phyloP scores from a whole-genome alignment of 37 sponge, comb jelly and placozoan species.

The Halichondria panicea region DNA sequence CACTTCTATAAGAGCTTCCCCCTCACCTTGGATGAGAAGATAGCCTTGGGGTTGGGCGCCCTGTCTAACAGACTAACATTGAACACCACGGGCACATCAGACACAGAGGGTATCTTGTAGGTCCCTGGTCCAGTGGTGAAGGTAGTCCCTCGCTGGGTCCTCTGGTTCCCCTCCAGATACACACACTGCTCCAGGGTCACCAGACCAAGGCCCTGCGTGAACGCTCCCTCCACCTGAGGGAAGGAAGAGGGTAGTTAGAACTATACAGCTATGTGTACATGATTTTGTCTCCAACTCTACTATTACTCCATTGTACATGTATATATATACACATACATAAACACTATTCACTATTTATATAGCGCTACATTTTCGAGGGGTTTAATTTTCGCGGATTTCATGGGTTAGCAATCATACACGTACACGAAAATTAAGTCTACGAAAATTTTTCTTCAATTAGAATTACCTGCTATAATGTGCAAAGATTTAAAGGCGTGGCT shows the following conservation, averaged over 20 bases:
- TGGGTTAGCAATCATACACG: no score
- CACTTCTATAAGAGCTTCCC: not conserved
- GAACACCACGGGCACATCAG: conserved; percentile 73
- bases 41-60: conserved; percentile 68
- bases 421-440: no score
- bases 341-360: not conserved
- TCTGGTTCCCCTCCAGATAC: conserved; percentile 47
- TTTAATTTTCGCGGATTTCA: no score
- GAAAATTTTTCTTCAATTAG: no score
- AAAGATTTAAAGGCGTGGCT: no score
- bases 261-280: not conserved
- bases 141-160: conserved; percentile 44
- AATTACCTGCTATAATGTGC: no score
- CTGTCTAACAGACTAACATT: conserved; percentile 73
- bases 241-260: no score
- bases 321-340: not conserved
- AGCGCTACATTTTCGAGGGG: no score
- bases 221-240: conserved; percentile 74
- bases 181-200: conserved; percentile 75
- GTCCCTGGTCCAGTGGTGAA: conserved; percentile 76
- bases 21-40: conserved; percentile 86
- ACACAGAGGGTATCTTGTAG: conserved; percentile 80
- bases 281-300: not conserved
- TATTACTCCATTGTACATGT: not conserved
- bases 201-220: conserved; percentile 74